phyloP scores from a whole-genome alignment of 2,113 vertebrate species.

The Oxyura jamaicensis region DNA sequence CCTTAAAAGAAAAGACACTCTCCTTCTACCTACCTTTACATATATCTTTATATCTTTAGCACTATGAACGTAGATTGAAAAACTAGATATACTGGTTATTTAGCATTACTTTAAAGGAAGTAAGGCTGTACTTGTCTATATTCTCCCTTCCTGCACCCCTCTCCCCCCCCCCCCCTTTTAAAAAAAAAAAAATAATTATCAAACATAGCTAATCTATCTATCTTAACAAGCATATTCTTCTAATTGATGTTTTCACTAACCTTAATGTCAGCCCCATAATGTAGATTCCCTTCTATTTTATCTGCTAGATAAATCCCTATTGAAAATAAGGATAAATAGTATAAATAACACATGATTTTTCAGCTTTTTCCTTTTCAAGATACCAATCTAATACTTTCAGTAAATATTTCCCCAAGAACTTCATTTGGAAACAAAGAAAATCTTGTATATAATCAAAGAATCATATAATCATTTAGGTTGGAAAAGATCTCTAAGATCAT shows the following conservation, averaged over 20 bases:
- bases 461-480: too few relatives aligned
- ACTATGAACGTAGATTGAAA: background rate
- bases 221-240: background rate
- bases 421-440: background rate
- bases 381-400: background rate
- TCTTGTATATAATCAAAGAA: background rate
- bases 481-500: too few relatives aligned
- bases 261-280: background rate
- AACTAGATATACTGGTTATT: background rate
- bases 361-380: background rate
- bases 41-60: background rate
- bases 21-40: background rate
- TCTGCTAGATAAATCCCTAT: fast-evolving
- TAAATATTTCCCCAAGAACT: background rate
- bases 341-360: background rate
- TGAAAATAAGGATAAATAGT: background rate
- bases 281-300: background rate
- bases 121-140: fast-evolving
- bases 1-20: background rate
- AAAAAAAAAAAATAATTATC: background rate
- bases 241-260: background rate
- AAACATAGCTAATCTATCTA: background rate
- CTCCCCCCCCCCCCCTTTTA: fast-evolving
- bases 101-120: background rate
- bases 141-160: too few relatives aligned